phyloP scores from a whole-genome alignment of 2,113 vertebrate species.

The Ahaetulla prasina region DNA sequence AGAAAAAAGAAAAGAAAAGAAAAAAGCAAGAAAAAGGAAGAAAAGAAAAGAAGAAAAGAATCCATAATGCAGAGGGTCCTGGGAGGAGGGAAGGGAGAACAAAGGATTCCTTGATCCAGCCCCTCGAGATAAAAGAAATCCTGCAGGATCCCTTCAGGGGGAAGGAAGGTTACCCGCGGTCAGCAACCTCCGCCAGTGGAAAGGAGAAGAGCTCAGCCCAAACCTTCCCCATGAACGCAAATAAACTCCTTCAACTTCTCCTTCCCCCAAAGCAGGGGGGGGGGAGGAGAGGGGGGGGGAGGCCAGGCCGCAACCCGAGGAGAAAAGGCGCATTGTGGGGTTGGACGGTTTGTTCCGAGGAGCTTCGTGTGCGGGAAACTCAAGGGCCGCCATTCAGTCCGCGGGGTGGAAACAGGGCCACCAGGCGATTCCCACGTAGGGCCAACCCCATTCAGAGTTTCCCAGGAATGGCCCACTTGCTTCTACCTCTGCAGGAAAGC shows the following conservation, averaged over 20 bases:
- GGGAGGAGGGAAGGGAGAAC: not conserved
- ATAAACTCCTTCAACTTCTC: not conserved
- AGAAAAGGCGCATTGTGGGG: not conserved
- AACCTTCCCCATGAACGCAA: not conserved
- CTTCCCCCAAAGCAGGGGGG: not conserved
- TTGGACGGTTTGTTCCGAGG: not conserved
- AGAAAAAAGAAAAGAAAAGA: no score
- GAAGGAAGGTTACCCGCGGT: conserved; percentile 6
- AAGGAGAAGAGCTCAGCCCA: not conserved
- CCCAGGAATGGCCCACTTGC: not conserved
- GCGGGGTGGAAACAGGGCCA: not conserved
- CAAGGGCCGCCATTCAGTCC: not conserved
- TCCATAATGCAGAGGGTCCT: not conserved
- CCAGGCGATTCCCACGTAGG: not conserved
- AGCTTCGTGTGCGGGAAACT: not conserved
- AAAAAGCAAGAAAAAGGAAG: no score
- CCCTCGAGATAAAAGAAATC: not conserved
- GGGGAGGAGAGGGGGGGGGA: no score
- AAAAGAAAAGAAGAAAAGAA: no score
- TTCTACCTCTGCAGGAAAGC: not conserved
- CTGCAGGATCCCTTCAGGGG: not conserved
- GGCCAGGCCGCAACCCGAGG: not conserved
- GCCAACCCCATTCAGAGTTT: not conserved
- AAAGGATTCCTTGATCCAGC: not conserved
- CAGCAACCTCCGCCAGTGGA: not conserved